Evolutionary conservation across 1,140 invertebrate species (phyloP).

Genomic region (Sitobion miscanthi): DNA sequence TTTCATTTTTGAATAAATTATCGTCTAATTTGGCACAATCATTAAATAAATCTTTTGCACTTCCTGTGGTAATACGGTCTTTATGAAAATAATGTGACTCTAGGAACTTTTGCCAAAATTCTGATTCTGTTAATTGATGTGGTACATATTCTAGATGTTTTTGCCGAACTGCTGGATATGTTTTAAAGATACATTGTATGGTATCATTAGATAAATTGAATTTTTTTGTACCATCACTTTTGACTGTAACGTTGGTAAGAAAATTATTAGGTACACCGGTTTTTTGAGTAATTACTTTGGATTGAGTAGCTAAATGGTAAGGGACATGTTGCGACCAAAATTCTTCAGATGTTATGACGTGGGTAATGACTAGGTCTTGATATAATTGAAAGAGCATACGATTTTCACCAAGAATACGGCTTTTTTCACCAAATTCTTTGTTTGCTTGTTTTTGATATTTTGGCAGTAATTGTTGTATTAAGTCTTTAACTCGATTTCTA

Average conservation of each 20-base stretch:
- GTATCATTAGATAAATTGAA: constrained; percentile 97
- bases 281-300: constrained; percentile 74
- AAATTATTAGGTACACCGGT: constrained; percentile 90
- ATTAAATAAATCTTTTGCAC: constrained; percentile 88
- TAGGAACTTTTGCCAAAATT: constrained; percentile 99
- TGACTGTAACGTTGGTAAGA: constrained; percentile 85
- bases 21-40: constrained; percentile 97
- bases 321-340: constrained; percentile 92
- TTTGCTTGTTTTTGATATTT: constrained; percentile 95
- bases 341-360: constrained; percentile 93
- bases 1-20: constrained; percentile 81
- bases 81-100: constrained; percentile 99
- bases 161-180: constrained; percentile 96
- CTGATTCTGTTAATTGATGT: constrained; percentile 90
- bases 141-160: constrained; percentile 98
- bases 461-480: constrained; percentile 89
- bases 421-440: constrained; percentile 90
- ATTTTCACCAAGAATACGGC: constrained; percentile 81
- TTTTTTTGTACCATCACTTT: constrained; percentile 95
- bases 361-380: constrained; percentile 91
- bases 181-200: constrained; percentile 98
- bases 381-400: constrained; percentile 84
- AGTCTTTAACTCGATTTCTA: constrained; percentile 91
- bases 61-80: constrained; percentile 86
- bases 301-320: constrained; percentile 76